Conservation (phyloP, 2,113 vertebrate genomes). For the Phaethon lepturus region DNA sequence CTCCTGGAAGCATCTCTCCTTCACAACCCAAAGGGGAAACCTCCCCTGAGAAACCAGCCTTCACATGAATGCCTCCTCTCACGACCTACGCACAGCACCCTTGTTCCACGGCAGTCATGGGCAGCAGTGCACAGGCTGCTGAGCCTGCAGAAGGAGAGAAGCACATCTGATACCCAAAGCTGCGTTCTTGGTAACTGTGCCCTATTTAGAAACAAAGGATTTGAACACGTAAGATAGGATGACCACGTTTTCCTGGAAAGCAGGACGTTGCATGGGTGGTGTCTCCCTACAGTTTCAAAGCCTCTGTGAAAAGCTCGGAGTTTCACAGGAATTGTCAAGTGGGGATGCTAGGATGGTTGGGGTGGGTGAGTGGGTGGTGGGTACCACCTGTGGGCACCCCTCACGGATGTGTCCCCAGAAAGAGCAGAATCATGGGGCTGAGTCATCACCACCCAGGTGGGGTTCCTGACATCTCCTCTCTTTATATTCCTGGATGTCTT, state of each 20-base stretch:
- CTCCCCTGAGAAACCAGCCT: background rate
- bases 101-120: background rate
- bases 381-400: accelerated
- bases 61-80: background rate
- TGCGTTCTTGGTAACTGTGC: background rate
- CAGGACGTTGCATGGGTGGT: accelerated
- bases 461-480: background rate
- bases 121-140: background rate
- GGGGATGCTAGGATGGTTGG: background rate
- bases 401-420: background rate
- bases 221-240: background rate
- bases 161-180: background rate
- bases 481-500: background rate
- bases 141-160: background rate
- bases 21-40: background rate
- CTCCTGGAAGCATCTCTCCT: background rate
- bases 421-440: background rate
- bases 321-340: background rate
- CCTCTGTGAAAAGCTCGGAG: background rate
- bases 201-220: background rate
- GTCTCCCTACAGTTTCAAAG: background rate
- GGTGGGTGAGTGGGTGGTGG: background rate
- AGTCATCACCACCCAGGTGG: background rate
- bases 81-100: background rate
- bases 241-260: background rate